Conservation (phyloP, 2,797 vertebrate species). For the Gymnothorax reevesii region DNA sequence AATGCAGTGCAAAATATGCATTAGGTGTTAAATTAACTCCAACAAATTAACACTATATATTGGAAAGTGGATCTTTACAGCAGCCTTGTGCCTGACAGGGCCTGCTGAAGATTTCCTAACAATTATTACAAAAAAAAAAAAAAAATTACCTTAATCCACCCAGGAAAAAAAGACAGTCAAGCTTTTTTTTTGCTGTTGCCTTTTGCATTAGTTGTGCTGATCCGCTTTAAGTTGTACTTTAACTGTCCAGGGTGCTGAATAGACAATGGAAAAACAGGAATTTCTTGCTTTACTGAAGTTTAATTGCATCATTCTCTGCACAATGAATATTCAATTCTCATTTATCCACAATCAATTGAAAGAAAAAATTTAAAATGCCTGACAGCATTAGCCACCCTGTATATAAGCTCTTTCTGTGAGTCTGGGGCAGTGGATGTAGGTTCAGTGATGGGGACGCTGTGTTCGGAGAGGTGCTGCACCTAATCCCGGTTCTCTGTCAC, state of each 20-base stretch:
- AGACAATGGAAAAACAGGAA: background rate
- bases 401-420: background rate
- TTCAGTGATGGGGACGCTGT: background rate
- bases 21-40: too few relatives aligned
- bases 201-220: background rate
- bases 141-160: background rate
- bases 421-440: too few relatives aligned
- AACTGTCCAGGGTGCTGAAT: background rate
- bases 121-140: background rate
- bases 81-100: constrained; percentile 58
- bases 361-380: too few relatives aligned
- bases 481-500: background rate
- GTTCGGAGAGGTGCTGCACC: background rate
- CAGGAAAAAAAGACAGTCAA: background rate
- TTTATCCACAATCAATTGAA: background rate
- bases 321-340: background rate
- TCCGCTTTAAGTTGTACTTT: background rate
- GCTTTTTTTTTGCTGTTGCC: background rate
- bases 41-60: too few relatives aligned
- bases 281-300: background rate
- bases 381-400: too few relatives aligned
- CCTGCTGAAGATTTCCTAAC: constrained; percentile 46
- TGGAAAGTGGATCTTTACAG: constrained; percentile 46
- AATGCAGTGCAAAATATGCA: constrained; percentile 44
- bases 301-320: background rate